Conservation (phyloP, 2,797 vertebrate genomes). For the Coranthus polyacanthus region DNA sequence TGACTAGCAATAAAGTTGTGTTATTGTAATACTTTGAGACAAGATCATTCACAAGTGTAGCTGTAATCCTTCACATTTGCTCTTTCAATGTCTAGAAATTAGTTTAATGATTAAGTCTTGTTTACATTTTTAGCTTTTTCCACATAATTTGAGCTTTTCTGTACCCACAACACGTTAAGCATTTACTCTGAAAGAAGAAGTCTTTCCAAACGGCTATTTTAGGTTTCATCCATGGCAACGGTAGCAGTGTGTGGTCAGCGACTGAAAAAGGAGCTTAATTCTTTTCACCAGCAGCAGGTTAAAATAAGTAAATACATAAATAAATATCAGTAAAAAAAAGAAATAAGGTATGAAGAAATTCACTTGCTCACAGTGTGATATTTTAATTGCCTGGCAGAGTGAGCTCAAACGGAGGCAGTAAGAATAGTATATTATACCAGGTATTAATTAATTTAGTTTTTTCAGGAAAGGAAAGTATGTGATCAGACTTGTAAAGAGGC, state of each 20-base stretch:
- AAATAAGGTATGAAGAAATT: background rate
- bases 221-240: conserved; percentile 4
- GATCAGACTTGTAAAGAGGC: conserved; percentile 8
- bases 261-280: background rate
- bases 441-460: conserved; percentile 23
- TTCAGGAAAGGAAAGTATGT: conserved; percentile 13
- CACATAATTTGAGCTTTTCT: no score
- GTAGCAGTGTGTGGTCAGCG: background rate
- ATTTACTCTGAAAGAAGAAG: background rate
- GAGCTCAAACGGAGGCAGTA: background rate
- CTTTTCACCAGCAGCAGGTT: background rate
- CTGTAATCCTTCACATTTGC: no score
- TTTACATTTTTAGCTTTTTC: no score
- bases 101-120: no score
- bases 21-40: no score
- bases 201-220: background rate
- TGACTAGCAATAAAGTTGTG: no score
- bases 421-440: background rate
- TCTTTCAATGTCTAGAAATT: no score
- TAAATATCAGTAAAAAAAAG: no score
- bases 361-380: background rate
- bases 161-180: background rate
- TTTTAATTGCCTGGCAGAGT: background rate
- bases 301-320: no score
- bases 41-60: no score